phyloP scores from a whole-genome alignment of 2,113 vertebrate species.

The Malurus cyaneus region DNA sequence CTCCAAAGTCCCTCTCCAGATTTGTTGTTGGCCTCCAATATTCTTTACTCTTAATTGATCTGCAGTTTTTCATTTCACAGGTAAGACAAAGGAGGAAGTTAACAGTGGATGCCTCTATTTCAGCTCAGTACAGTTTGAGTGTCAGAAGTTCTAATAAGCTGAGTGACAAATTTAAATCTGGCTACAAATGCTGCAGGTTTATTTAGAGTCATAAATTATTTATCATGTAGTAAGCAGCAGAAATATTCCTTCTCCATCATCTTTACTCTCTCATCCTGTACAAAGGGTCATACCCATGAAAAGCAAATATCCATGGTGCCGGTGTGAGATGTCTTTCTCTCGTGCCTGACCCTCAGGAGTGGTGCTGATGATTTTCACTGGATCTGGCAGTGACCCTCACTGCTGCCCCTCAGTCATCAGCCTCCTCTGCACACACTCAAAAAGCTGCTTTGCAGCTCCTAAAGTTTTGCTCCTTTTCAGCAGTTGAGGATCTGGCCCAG shows the following conservation, averaged over 20 bases:
- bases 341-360: background rate
- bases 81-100: background rate
- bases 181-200: background rate
- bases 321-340: background rate
- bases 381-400: background rate
- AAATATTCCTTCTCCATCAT: background rate
- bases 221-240: background rate
- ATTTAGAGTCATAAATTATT: background rate
- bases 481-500: background rate
- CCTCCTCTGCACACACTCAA: background rate
- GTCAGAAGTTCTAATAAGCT: background rate
- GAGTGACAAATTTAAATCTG: background rate
- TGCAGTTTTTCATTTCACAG: background rate
- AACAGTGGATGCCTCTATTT: background rate
- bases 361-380: background rate
- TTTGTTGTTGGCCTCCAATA: background rate
- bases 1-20: background rate
- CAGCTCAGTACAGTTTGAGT: background rate
- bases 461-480: background rate
- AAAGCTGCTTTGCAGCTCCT: background rate
- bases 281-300: too few species aligned
- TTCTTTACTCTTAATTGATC: background rate
- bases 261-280: background rate
- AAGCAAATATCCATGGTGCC: background rate
- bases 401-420: background rate